Percentiles rank a stretch among this genome's conserved stretches.
These are phyloP conservation scores for Torymus aiolomorphi DNA, from an alignment of 2,888 invertebrate species.

Conservation along the genomic window DNA sequence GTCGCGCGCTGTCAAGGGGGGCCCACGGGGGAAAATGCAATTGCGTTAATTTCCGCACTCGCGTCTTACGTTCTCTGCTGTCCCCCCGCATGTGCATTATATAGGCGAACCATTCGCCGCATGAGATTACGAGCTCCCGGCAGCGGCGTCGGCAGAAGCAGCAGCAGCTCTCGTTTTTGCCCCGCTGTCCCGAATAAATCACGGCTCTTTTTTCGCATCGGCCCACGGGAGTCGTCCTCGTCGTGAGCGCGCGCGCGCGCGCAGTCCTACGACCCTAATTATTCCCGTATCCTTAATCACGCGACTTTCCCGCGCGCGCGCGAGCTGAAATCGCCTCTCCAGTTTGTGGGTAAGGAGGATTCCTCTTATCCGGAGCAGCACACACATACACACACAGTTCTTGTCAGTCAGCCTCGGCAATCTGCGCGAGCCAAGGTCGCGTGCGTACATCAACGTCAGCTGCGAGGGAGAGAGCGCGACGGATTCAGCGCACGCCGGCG, in stretches of 20 bases:
- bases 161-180: conserved; percentile 38
- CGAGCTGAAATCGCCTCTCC: conserved; percentile 17
- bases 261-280: conserved; percentile 31
- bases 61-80: not conserved
- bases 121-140: conserved; percentile 10
- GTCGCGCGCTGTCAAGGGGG: not conserved
- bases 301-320: conserved; percentile 26
- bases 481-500: conserved; percentile 19
- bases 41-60: conserved; percentile 46
- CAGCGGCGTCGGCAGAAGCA: not conserved
- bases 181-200: conserved; percentile 40
- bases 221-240: not conserved
- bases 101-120: not conserved
- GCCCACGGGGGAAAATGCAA: conserved; percentile 28
- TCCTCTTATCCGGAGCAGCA: conserved; percentile 32
- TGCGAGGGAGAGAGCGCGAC: conserved; percentile 16
- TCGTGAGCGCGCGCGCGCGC: too few species aligned
- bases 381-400: not conserved
- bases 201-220: conserved; percentile 1
- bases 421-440: conserved; percentile 43
- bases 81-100: not conserved
- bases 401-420: conserved; percentile 38
- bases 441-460: conserved; percentile 49
- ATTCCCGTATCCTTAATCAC: conserved; percentile 52
- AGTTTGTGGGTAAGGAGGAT: conserved; percentile 49